Conservation (phyloP, 2,888 invertebrate species). For the Dascillus cervinus region DNA sequence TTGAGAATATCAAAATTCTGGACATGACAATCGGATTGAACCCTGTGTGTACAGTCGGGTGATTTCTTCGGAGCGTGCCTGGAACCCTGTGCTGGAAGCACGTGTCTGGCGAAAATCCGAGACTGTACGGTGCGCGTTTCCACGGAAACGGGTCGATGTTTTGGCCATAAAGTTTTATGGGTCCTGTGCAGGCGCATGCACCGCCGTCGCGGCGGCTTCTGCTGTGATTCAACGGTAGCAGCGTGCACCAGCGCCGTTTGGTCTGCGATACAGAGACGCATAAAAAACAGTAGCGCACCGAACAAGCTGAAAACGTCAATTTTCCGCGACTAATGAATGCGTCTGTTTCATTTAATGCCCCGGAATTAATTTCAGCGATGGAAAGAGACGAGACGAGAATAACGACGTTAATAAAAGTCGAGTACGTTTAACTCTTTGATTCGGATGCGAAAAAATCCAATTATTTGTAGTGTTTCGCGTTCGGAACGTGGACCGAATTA, state of each 20-base stretch:
- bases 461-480: no score
- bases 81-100: slow-evolving; percentile 10
- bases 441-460: no score
- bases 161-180: slow-evolving; percentile 44
- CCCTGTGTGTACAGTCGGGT: slow-evolving; percentile 25
- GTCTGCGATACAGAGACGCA: slow-evolving; percentile 35
- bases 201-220: slow-evolving; percentile 34
- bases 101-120: slow-evolving; percentile 10
- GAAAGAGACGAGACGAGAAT: no score
- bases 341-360: no score
- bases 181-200: slow-evolving; percentile 37
- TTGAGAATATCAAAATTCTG: slow-evolving; percentile 37
- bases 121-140: slow-evolving; percentile 36
- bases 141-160: slow-evolving; percentile 43
- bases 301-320: no score
- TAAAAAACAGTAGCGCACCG: slow-evolving; percentile 36
- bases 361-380: no score
- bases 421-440: no score
- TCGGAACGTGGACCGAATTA: no score
- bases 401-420: no score
- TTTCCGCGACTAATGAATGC: no score
- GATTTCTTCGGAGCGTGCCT: slow-evolving; percentile 8
- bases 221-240: slow-evolving; percentile 33
- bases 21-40: slow-evolving; percentile 32
- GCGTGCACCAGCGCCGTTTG: slow-evolving; percentile 30